Conservation (phyloP, 1,140 invertebrate genomes). For the Drosophila nasuta region DNA sequence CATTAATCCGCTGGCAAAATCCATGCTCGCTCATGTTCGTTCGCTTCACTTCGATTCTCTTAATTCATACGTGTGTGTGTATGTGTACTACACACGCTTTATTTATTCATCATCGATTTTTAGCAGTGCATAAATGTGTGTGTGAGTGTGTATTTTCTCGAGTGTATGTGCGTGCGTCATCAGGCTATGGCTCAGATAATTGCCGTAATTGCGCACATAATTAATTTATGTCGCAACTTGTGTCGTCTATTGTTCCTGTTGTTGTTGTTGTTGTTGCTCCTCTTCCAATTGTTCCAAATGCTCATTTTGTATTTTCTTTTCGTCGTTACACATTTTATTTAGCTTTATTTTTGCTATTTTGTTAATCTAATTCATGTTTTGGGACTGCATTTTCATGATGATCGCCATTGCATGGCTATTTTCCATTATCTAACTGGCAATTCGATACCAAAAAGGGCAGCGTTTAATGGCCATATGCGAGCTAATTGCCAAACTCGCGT, state of each 20-base stretch:
- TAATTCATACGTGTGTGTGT: slow-evolving; percentile 65
- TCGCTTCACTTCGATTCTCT: slow-evolving; percentile 47
- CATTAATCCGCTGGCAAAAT: slow-evolving; percentile 39
- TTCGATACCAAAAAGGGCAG: neutral
- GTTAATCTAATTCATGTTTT: neutral
- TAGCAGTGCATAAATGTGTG: slow-evolving; percentile 1
- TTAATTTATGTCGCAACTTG: slow-evolving; percentile 62
- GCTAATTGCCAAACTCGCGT: no score
- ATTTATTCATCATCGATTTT: slow-evolving; percentile 55
- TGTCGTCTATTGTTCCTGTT: slow-evolving; percentile 6
- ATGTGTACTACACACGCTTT: slow-evolving; percentile 16
- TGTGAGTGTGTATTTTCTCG: neutral
- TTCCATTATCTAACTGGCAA: slow-evolving; percentile 40
- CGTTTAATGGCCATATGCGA: neutral
- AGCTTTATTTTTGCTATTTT: neutral
- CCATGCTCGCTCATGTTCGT: slow-evolving; percentile 47
- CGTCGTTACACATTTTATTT: neutral
- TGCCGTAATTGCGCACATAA: slow-evolving; percentile 71
- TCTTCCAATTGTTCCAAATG: neutral
- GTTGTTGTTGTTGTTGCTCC: neutral
- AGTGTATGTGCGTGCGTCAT: neutral
- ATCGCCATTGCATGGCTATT: slow-evolving; percentile 28
- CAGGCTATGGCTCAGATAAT: slow-evolving; percentile 50
- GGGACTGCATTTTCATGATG: slow-evolving; percentile 31
- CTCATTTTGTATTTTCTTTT: neutral